Evolutionary conservation across 2,888 invertebrate species (phyloP).

Genomic region (Callimorpha dominula): DNA sequence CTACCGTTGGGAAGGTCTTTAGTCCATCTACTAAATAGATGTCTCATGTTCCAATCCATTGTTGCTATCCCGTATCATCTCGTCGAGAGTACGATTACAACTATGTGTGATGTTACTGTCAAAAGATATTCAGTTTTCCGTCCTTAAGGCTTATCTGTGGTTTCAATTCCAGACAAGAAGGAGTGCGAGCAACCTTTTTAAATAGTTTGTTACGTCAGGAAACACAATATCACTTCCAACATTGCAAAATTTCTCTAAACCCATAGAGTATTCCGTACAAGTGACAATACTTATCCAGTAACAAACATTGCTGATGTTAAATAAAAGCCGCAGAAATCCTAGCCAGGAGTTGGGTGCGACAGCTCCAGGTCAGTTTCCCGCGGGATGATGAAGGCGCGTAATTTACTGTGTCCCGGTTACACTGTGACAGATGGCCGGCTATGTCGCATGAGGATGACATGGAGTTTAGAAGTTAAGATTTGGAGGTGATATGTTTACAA

Average conservation of each 20-base stretch:
- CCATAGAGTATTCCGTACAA: constrained; percentile 19
- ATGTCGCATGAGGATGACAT: constrained; percentile 58
- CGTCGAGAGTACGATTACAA: no score
- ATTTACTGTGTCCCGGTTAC: constrained; percentile 77
- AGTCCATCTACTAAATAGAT: no score
- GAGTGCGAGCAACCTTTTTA: no score
- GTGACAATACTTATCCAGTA: constrained; percentile 36
- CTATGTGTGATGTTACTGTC: no score
- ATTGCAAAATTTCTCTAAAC: background rate
- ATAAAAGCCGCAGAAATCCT: constrained; percentile 60
- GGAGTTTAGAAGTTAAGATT: constrained; percentile 21
- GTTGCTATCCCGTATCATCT: no score
- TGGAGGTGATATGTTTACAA: constrained; percentile 23
- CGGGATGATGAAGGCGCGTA: constrained; percentile 81
- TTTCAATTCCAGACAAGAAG: no score
- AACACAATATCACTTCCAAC: background rate
- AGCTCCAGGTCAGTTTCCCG: constrained; percentile 68
- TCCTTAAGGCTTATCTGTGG: no score
- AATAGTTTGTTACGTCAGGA: no score
- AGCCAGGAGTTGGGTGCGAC: constrained; percentile 50
- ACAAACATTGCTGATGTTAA: constrained; percentile 53
- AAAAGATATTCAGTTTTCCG: no score
- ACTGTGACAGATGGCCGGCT: constrained; percentile 79
- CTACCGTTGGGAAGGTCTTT: no score
- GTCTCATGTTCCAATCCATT: no score